Evolutionary conservation across 2,113 vertebrate species (phyloP).

Genomic region (Kryptolebias marmoratus): DNA sequence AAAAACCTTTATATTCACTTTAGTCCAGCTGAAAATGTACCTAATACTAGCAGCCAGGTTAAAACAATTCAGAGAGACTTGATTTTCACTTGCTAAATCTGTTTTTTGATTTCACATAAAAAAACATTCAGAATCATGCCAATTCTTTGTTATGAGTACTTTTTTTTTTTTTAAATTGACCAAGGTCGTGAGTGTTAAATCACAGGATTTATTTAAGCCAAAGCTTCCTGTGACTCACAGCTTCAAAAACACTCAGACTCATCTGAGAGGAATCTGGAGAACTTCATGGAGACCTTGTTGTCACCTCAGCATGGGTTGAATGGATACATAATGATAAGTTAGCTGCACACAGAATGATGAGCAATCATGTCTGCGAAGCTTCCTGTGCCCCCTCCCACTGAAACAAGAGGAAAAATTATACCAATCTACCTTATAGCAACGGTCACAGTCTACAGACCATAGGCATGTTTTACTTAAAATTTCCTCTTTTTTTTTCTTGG

Average conservation of each 20-base stretch:
- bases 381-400: neutral
- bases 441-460: no score
- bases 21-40: no score
- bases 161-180: neutral
- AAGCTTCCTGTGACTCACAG: constrained; percentile 79
- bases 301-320: constrained; percentile 3
- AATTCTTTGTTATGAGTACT: neutral
- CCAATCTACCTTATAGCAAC: no score
- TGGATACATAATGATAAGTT: constrained; percentile 16
- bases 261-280: constrained; percentile 71
- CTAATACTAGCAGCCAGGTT: no score
- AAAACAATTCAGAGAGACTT: no score
- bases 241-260: constrained; percentile 53
- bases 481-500: no score
- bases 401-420: neutral
- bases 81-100: constrained; percentile 3
- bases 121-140: neutral
- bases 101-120: neutral
- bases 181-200: constrained; percentile 18
- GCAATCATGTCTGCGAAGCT: neutral
- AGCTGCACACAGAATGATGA: neutral
- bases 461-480: no score
- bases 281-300: constrained; percentile 55
- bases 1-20: no score
- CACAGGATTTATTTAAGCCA: constrained; percentile 50